Evolutionary conservation across 1,140 invertebrate genomes (phyloP).

Genomic region (Drosophila paulistorum): DNA sequence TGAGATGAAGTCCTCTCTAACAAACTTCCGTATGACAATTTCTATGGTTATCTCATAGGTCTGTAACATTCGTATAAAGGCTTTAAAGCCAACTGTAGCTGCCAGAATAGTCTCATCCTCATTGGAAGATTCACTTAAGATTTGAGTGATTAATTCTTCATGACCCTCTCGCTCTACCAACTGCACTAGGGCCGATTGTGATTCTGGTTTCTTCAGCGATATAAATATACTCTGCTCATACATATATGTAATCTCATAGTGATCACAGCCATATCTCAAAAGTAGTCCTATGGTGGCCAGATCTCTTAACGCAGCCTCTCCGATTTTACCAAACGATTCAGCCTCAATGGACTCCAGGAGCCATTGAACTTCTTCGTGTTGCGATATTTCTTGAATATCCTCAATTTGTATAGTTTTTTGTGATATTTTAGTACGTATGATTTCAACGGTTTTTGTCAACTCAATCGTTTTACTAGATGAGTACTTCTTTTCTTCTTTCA

Average conservation of each 20-base stretch:
- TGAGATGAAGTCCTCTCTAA: slow-evolving; percentile 91
- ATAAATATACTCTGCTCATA: slow-evolving; percentile 92
- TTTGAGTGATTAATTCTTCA: slow-evolving; percentile 90
- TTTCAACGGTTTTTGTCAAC: slow-evolving; percentile 69
- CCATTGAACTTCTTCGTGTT: slow-evolving; percentile 88
- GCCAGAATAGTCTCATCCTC: slow-evolving; percentile 89
- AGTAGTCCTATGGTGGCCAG: slow-evolving; percentile 91
- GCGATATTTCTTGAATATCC: slow-evolving; percentile 70
- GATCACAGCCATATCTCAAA: slow-evolving; percentile 88
- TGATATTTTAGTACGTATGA: slow-evolving; percentile 76
- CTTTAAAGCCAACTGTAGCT: slow-evolving; percentile 90
- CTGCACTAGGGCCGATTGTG: slow-evolving; percentile 91
- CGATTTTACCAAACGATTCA: slow-evolving; percentile 90
- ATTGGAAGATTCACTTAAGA: slow-evolving; percentile 90
- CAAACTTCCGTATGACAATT: slow-evolving; percentile 91
- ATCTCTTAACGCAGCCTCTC: slow-evolving; percentile 90
- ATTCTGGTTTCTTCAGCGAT: slow-evolving; percentile 89
- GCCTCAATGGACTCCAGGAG: slow-evolving; percentile 89
- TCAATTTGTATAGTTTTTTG: slow-evolving; percentile 70
- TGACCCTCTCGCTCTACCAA: slow-evolving; percentile 92
- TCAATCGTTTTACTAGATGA: slow-evolving; percentile 59
- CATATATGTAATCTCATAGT: slow-evolving; percentile 90
- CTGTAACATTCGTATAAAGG: slow-evolving; percentile 93
- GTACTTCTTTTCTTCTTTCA: slow-evolving; percentile 43
- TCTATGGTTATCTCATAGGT: slow-evolving; percentile 90